Base-by-base conservation (phyloP, 2,113 vertebrate genomes). In the Anarrhichthys ocellatus region DNA sequence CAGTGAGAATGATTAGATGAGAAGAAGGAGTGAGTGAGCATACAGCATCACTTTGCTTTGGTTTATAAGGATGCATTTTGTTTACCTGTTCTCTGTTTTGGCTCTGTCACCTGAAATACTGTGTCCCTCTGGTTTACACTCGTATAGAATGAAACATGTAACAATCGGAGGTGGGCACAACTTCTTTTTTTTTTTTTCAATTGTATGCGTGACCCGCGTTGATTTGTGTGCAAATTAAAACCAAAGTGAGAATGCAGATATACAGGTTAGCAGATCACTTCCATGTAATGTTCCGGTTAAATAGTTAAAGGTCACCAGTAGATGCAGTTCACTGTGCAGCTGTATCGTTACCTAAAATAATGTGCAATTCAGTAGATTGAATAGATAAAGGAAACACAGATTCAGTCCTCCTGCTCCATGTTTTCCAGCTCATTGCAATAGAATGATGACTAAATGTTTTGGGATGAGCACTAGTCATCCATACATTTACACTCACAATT, bases 161-260 rank as follows among this genome's bases (percentile, higher is more conserved):
- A 67, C 40, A 64, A 72, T 76, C 15, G 29, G 59, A 73, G 44
- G 46, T 66, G 71, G 73, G 71, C 11, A 11, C 29, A 50, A 36
- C 24, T n/a, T n/a, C 29, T 44, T 73, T 63, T 72, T 85, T 66
- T 40, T 77, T 67, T 84, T 62, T 83, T 62, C 15, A 67, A 10
- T 52, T 71, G 56, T 89, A 38, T 63, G 68, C 52, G 59, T 72
- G 77, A 84, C 42, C 73, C 84, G 38, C 65, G 66, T 80, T 84
- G 69, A 88, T 80, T 82, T 86, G 73, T 81, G 69, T 81, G 87
- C 88, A 77, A 73, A 86, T 64, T 11, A 84, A 92, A 93, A 92
- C 87, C 91, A 94, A 93, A 93, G 85, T 90, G 68, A 87, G 76
- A 66, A 77, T 73, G 78, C 70, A 84, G 81, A 83, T 85, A 77